phyloP scores from a whole-genome alignment of 2,888 invertebrate species.

The Escarpia spicata region DNA sequence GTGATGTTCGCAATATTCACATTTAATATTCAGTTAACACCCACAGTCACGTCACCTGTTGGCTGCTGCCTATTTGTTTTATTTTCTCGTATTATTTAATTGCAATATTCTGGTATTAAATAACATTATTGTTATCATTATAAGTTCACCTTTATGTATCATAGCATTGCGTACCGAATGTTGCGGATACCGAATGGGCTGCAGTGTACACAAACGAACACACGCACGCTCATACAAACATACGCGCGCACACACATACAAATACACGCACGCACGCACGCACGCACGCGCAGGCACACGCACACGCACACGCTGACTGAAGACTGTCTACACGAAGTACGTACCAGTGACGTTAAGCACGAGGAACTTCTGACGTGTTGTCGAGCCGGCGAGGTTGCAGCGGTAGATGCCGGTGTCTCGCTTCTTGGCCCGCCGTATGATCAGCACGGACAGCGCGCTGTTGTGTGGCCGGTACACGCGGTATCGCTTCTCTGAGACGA shows the following conservation, averaged over 20 bases:
- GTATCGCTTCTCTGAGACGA: slow-evolving; percentile 40
- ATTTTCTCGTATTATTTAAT: neutral
- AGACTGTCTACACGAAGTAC: slow-evolving; percentile 19
- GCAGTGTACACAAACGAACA: neutral
- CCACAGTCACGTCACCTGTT: no score
- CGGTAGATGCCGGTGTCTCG: slow-evolving; percentile 45
- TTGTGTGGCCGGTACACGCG: slow-evolving; percentile 45
- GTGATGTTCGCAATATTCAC: neutral
- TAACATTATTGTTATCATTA: neutral
- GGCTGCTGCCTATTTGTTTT: neutral
- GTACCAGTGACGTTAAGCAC: slow-evolving; percentile 47
- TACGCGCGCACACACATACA: slow-evolving; percentile 19
- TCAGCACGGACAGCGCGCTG: slow-evolving; percentile 46
- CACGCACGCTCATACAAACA: slow-evolving; percentile 6
- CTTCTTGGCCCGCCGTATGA: slow-evolving; percentile 45
- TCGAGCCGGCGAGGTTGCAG: slow-evolving; percentile 45
- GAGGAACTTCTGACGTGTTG: slow-evolving; percentile 46
- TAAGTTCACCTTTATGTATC: neutral
- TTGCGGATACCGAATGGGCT: neutral
- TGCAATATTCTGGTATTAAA: neutral
- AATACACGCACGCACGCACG: neutral
- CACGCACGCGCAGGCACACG: neutral
- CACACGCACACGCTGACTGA: neutral
- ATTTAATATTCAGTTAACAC: no score
- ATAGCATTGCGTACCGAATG: neutral